phyloP scores from a whole-genome alignment of 2,113 vertebrate genomes.

The Lampris incognitus region DNA sequence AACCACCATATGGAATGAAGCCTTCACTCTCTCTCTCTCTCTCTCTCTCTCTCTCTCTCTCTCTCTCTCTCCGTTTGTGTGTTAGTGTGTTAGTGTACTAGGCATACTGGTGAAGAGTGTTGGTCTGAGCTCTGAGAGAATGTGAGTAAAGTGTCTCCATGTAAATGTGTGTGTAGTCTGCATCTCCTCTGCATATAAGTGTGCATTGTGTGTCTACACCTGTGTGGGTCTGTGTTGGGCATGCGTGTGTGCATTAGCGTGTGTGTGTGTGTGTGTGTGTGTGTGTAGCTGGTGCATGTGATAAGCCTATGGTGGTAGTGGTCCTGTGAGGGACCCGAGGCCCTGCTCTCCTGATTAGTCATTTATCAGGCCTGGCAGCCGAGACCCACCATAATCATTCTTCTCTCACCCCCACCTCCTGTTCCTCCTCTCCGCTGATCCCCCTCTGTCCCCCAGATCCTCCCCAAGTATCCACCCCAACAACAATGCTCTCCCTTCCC shows the following conservation, averaged over 20 bases:
- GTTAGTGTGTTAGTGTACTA: constrained; percentile 60
- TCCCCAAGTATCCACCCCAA: constrained; percentile 70
- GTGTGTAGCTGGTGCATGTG: constrained; percentile 66
- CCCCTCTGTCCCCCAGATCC: constrained; percentile 85
- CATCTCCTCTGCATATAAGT: neutral
- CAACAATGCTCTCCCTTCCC: constrained; percentile 73
- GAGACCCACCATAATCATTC: constrained; percentile 81
- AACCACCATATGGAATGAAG: constrained; percentile 61
- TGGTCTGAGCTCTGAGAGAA: too few species aligned
- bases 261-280: constrained; percentile 46
- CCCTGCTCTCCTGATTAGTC: constrained; percentile 82
- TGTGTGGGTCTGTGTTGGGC: constrained; percentile 1
- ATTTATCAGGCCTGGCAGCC: constrained; percentile 82
- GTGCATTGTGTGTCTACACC: neutral
- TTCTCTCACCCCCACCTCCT: constrained; percentile 71
- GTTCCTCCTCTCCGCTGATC: constrained; percentile 72
- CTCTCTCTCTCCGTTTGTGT: constrained; percentile 55
- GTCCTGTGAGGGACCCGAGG: constrained; percentile 79
- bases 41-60: constrained; percentile 61
- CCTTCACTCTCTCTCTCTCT: constrained; percentile 52
- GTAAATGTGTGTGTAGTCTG: neutral
- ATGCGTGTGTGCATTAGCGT: constrained; percentile 41
- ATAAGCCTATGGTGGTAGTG: constrained; percentile 76
- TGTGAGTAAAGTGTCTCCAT: neutral
- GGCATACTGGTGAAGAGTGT: constrained; percentile 12